These are phyloP conservation scores for Trachymyrmex cornetzi DNA, from an alignment of 1,140 invertebrate genomes.

Conservation along the genomic window DNA sequence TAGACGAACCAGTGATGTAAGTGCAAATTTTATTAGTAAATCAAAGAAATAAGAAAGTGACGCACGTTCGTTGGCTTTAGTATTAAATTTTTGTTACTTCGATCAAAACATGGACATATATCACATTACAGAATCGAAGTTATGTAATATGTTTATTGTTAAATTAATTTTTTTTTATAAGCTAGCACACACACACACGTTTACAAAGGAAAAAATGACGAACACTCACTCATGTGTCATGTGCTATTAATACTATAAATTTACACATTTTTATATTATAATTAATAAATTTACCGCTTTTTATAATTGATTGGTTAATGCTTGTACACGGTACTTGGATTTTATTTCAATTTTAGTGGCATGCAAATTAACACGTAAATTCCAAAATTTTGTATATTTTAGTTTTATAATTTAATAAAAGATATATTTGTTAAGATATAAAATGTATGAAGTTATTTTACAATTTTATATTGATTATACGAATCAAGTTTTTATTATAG, in stretches of 20 bases:
- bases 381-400: not conserved
- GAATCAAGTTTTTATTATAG: slow-evolving; percentile 15
- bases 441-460: not conserved
- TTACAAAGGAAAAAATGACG: not conserved
- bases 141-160: not conserved
- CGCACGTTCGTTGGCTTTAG: not conserved
- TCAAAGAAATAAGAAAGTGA: not conserved
- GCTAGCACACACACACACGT: slow-evolving; percentile 15
- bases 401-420: not conserved
- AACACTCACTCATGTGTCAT: slow-evolving; percentile 10
- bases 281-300: slow-evolving; percentile 37
- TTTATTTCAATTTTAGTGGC: slow-evolving; percentile 27
- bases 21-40: slow-evolving; percentile 79
- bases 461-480: slow-evolving; percentile 13
- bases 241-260: slow-evolving; percentile 9
- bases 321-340: slow-evolving; percentile 6
- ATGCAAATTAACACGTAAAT: slow-evolving; percentile 3
- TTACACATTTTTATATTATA: slow-evolving; percentile 21
- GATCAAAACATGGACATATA: not conserved
- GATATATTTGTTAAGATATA: not conserved
- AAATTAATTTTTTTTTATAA: slow-evolving; percentile 8
- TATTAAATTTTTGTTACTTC: slow-evolving; percentile 22
- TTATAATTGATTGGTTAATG: slow-evolving; percentile 44
- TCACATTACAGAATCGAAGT: slow-evolving; percentile 33
- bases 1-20: slow-evolving; percentile 93